Percentiles rank a stretch among this genome's conserved stretches.
Evolutionary conservation across 2,888 invertebrate genomes (phyloP).

Genomic region (Melolontha melolontha): DNA sequence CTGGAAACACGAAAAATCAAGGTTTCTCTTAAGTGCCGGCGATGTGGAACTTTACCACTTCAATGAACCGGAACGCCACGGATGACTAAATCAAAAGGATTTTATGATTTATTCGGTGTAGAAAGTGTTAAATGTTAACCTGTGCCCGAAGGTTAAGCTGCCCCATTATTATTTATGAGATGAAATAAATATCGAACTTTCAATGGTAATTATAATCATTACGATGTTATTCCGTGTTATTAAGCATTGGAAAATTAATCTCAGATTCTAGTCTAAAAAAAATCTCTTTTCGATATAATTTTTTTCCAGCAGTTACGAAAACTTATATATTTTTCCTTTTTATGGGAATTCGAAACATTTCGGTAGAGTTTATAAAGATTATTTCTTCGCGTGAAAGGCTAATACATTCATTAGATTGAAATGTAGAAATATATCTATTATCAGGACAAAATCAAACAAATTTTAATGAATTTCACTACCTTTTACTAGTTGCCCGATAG

Average conservation of each 20-base stretch:
- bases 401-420: no score
- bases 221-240: constrained; percentile 10
- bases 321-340: no score
- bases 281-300: no score
- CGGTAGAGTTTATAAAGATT: no score
- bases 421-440: no score
- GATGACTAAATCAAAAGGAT: constrained; percentile 38
- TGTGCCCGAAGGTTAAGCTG: constrained; percentile 18
- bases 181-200: neutral
- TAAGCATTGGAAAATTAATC: constrained; percentile 1
- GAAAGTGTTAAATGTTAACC: constrained; percentile 34
- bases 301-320: no score
- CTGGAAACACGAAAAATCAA: constrained; percentile 27
- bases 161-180: constrained; percentile 12
- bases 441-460: no score
- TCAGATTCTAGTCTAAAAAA: no score
- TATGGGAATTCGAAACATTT: no score
- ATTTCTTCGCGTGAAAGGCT: no score
- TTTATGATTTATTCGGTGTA: constrained; percentile 23
- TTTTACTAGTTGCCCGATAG: no score
- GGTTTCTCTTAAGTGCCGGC: constrained; percentile 34
- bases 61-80: constrained; percentile 36
- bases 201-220: constrained; percentile 12
- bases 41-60: constrained; percentile 34
- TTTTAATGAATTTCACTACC: no score